Conservation (phyloP, 2,888 invertebrate genomes). For the Melanostoma scalare region DNA sequence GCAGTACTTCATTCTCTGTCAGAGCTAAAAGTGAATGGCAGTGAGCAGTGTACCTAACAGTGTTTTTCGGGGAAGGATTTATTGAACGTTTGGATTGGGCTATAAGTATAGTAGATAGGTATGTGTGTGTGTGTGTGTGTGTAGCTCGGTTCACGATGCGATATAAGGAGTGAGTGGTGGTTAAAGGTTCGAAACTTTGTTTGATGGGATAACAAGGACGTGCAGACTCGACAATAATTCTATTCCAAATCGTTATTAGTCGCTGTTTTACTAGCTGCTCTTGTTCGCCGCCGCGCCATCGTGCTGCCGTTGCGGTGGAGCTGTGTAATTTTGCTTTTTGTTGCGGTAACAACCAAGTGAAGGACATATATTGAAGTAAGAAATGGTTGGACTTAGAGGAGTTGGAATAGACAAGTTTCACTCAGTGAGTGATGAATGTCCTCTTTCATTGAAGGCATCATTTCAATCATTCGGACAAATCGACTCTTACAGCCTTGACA, state of each 20-base stretch:
- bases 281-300: background rate
- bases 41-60: conserved; percentile 28
- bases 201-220: conserved; percentile 60
- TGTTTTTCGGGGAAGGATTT: conserved; percentile 57
- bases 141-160: background rate
- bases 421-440: conserved; percentile 30
- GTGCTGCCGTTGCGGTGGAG: background rate
- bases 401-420: conserved; percentile 17
- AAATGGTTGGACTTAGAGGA: background rate
- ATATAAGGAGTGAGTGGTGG: background rate
- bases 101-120: background rate
- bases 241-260: conserved; percentile 29
- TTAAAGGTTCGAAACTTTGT: conserved; percentile 44
- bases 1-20: conserved; percentile 48
- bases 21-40: conserved; percentile 56
- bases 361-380: conserved; percentile 9
- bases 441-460: conserved; percentile 24
- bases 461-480: background rate
- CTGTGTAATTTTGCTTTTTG: conserved; percentile 12
- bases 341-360: background rate
- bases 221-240: conserved; percentile 56
- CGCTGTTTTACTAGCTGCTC: conserved; percentile 24
- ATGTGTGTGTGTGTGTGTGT: background rate
- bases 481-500: no score
- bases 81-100: conserved; percentile 46